phyloP scores from a whole-genome alignment of 2,888 invertebrate genomes.

The Keiferia lycopersicella region DNA sequence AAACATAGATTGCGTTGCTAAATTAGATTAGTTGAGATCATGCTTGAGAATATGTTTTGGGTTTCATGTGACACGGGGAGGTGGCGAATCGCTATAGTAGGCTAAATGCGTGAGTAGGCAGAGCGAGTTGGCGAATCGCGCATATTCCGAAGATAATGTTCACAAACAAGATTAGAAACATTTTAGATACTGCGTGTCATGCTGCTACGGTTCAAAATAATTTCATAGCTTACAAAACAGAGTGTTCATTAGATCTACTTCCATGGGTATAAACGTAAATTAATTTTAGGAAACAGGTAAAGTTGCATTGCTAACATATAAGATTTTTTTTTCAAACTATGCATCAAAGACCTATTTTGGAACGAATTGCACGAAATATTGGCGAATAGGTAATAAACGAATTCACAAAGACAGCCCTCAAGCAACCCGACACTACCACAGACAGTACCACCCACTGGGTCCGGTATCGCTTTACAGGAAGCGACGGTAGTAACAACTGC shows the following conservation, averaged over 20 bases:
- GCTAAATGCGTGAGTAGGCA: no score
- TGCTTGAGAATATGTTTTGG: not conserved
- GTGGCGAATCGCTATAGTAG: no score
- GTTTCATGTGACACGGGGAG: not conserved
- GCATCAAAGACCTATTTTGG: no score
- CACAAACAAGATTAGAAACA: not conserved
- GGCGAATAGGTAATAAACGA: not conserved
- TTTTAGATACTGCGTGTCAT: not conserved
- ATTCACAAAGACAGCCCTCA: constrained; percentile 45
- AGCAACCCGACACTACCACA: constrained; percentile 63
- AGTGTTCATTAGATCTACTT: no score
- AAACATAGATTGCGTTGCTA: not conserved
- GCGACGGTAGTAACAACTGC: constrained; percentile 66
- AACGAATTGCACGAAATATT: not conserved
- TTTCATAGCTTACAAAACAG: not conserved
- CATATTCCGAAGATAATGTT: no score
- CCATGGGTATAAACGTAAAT: no score
- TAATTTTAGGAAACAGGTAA: not conserved
- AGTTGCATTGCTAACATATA: no score
- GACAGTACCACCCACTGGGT: constrained; percentile 65
- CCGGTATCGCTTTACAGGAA: constrained; percentile 73
- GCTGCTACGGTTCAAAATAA: not conserved
- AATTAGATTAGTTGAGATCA: not conserved
- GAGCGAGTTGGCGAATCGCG: no score
- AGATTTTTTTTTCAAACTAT: no score